A percentile compares a stretch with the other conserved stretches of the same genome.
These are phyloP conservation scores for Reinhardtius hippoglossoides DNA, from an alignment of 2,113 vertebrate genomes.

Conservation along the genomic window DNA sequence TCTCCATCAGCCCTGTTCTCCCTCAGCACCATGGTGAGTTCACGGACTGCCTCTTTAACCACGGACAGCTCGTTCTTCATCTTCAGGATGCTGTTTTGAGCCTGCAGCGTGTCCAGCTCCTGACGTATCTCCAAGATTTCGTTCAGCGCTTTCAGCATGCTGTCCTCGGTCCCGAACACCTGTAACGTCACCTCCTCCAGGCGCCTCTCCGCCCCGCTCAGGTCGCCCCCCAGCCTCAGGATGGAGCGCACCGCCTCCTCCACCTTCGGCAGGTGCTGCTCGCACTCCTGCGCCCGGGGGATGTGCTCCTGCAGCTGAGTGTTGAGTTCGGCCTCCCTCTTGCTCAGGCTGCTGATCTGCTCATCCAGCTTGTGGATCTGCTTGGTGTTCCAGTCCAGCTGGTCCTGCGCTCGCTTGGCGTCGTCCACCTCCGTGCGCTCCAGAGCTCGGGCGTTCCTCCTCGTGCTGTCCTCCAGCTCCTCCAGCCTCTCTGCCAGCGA, in stretches of 20 bases:
- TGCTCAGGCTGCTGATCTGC: constrained; percentile 76
- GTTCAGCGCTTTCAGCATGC: constrained; percentile 84
- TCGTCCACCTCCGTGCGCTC: constrained; percentile 92
- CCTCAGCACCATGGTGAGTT: constrained; percentile 70
- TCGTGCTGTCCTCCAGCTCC: constrained; percentile 91
- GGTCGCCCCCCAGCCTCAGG: constrained; percentile 85
- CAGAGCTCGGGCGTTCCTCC: constrained; percentile 87
- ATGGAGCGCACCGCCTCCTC: constrained; percentile 89
- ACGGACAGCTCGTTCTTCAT: constrained; percentile 78
- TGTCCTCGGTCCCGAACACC: constrained; percentile 87
- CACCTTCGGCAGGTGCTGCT: constrained; percentile 85
- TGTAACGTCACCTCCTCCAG: constrained; percentile 86
- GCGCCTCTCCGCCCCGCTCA: constrained; percentile 84
- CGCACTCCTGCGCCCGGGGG: constrained; percentile 85
- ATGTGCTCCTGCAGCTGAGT: constrained; percentile 81
- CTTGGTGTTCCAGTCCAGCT: constrained; percentile 83
- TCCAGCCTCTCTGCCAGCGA: constrained; percentile 84
- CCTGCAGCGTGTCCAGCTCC: constrained; percentile 84
- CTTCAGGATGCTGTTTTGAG: constrained; percentile 81
- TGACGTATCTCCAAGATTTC: constrained; percentile 84
- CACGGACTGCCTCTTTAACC: constrained; percentile 78
- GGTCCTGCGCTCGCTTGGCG: constrained; percentile 73
- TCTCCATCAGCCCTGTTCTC: constrained; percentile 44
- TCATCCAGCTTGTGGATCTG: constrained; percentile 84
- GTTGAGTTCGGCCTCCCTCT: constrained; percentile 78